Evolutionary conservation across 2,113 vertebrate genomes (phyloP).

Genomic region (Salvelinus sp.): DNA sequence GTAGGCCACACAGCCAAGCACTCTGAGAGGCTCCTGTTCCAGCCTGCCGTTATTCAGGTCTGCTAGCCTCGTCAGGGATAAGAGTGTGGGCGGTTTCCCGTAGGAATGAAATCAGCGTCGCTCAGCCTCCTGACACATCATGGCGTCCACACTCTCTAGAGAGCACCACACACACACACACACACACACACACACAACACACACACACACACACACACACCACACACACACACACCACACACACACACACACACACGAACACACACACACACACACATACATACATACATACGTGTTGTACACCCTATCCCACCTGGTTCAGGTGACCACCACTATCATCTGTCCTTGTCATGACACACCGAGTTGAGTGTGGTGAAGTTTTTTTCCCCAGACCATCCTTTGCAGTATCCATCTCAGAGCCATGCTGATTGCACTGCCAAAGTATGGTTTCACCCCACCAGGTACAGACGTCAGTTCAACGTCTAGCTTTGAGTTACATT

Average conservation of each 20-base stretch:
- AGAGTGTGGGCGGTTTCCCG: slow-evolving; percentile 52
- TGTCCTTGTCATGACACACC: background rate
- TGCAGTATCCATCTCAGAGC: background rate
- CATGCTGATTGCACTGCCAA: too few relatives aligned
- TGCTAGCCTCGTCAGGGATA: slow-evolving; percentile 69
- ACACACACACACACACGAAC: background rate
- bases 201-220: background rate
- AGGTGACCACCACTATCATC: background rate
- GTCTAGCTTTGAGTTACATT: too few relatives aligned
- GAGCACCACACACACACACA: slow-evolving; percentile 14
- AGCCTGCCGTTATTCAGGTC: slow-evolving; percentile 33
- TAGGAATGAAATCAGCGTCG: slow-evolving; percentile 60
- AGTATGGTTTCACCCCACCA: too few relatives aligned
- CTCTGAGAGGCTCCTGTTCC: slow-evolving; percentile 19
- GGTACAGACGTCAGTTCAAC: too few relatives aligned
- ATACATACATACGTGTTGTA: background rate
- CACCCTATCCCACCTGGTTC: background rate
- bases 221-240: background rate
- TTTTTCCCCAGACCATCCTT: background rate
- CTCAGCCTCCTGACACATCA: slow-evolving; percentile 36
- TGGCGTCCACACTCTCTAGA: slow-evolving; percentile 16
- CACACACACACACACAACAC: background rate
- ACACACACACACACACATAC: background rate
- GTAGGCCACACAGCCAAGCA: slow-evolving; percentile 1
- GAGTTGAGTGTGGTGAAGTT: background rate